Percentiles rank a stretch among this genome's conserved stretches.
These are phyloP conservation scores for Hydropsyche tenuis DNA, from an alignment of 1,140 invertebrate species.

Conservation along the genomic window DNA sequence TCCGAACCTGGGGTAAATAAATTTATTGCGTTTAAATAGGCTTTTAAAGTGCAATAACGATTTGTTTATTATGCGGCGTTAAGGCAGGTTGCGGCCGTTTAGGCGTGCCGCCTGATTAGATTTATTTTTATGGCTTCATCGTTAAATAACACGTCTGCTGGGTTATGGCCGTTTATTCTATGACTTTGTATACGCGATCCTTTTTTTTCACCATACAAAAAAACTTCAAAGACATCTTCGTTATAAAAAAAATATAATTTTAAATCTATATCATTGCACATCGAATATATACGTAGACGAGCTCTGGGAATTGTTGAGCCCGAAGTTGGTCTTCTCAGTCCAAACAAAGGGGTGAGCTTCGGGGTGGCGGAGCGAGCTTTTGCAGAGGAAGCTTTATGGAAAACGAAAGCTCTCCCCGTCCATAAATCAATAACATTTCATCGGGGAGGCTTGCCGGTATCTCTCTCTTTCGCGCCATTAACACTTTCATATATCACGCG, in stretches of 20 bases:
- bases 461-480: conserved; percentile 49
- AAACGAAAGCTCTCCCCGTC: conserved; percentile 48
- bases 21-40: conserved; percentile 64
- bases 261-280: too few species aligned
- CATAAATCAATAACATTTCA: conserved; percentile 50
- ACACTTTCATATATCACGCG: conserved; percentile 49
- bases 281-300: not conserved
- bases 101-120: conserved; percentile 44
- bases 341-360: conserved; percentile 25
- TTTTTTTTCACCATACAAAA: too few species aligned
- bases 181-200: not conserved
- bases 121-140: conserved; percentile 49
- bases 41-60: conserved; percentile 64
- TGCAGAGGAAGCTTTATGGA: conserved; percentile 43
- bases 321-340: conserved; percentile 15
- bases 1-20: conserved; percentile 39
- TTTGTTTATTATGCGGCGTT: conserved; percentile 56
- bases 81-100: conserved; percentile 36
- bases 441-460: conserved; percentile 45
- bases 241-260: too few species aligned
- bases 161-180: not conserved
- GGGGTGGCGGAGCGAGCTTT: conserved; percentile 22
- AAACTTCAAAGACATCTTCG: too few species aligned
- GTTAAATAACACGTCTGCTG: not conserved
- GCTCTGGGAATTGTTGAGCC: not conserved